These are phyloP conservation scores for Cranoglanis bouderius DNA, from an alignment of 2,113 vertebrate species.

Conservation along the genomic window DNA sequence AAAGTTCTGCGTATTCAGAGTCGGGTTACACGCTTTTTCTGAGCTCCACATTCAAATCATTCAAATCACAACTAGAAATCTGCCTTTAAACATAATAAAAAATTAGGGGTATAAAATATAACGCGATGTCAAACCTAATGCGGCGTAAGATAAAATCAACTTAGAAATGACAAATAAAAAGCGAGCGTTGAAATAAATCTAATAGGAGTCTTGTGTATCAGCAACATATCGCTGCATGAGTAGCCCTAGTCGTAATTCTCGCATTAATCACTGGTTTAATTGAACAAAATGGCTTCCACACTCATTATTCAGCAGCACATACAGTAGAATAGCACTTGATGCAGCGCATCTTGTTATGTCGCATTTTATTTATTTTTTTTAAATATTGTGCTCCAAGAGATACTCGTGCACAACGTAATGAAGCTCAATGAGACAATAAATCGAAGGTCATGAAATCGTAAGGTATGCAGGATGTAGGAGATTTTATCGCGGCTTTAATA, in stretches of 20 bases:
- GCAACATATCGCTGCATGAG: not conserved
- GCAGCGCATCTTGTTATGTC: not conserved
- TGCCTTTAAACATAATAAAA: not conserved
- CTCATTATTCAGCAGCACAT: not conserved
- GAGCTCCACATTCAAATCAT: not conserved
- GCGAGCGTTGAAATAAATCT: not conserved
- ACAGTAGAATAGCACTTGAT: not conserved
- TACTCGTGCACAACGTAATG: not conserved
- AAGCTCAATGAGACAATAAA: not conserved
- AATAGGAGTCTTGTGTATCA: too few species aligned
- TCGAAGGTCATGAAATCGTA: not conserved
- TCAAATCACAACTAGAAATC: not conserved
- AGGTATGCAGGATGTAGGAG: not conserved
- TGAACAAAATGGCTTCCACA: not conserved
- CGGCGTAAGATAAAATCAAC: not conserved
- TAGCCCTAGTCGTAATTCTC: not conserved
- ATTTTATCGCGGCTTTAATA: not conserved
- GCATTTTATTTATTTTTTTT: not conserved
- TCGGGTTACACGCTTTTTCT: not conserved
- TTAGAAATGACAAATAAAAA: not conserved
- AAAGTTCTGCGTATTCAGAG: not conserved
- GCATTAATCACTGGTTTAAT: not conserved
- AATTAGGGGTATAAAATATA: not conserved
- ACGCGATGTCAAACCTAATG: not conserved
- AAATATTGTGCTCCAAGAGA: not conserved